A percentile compares a stretch with the other conserved stretches of the same genome.
These are phyloP conservation scores for Aethes cnicana DNA, from an alignment of 2,888 invertebrate species.

Conservation along the genomic window DNA sequence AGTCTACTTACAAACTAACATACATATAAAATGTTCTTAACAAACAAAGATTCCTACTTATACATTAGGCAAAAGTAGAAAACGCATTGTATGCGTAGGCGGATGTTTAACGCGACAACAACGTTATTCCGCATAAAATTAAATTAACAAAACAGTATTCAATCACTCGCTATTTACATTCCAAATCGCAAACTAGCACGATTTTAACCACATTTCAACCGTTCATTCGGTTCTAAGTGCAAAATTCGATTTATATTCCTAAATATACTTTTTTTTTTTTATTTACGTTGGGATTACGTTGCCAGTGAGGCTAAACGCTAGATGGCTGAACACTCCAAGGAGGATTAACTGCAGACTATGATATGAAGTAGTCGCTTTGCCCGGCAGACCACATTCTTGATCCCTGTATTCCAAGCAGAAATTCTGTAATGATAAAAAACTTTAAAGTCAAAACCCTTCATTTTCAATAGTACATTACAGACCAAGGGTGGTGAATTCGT, in stretches of 20 bases:
- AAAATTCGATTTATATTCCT: slow-evolving; percentile 38
- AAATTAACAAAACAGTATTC: slow-evolving; percentile 37
- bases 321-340: slow-evolving; percentile 46
- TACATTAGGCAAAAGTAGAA: neutral
- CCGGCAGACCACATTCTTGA: slow-evolving; percentile 61
- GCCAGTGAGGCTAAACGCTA: slow-evolving; percentile 41
- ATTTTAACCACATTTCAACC: neutral
- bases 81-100: slow-evolving; percentile 18
- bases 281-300: slow-evolving; percentile 49
- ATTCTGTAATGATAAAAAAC: slow-evolving; percentile 58
- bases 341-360: slow-evolving; percentile 47
- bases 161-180: slow-evolving; percentile 50
- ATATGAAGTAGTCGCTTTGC: slow-evolving; percentile 41
- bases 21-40: no score
- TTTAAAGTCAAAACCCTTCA: slow-evolving; percentile 13
- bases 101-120: neutral
- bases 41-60: neutral
- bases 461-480: no score
- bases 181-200: slow-evolving; percentile 40
- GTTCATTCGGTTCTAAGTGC: slow-evolving; percentile 40
- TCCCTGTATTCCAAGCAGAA: slow-evolving; percentile 73
- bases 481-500: no score
- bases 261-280: slow-evolving; percentile 22
- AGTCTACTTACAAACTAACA: no score
- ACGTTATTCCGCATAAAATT: slow-evolving; percentile 17